Base-by-base conservation (phyloP, 2,113 vertebrate genomes). In the Sterna hirundo region DNA sequence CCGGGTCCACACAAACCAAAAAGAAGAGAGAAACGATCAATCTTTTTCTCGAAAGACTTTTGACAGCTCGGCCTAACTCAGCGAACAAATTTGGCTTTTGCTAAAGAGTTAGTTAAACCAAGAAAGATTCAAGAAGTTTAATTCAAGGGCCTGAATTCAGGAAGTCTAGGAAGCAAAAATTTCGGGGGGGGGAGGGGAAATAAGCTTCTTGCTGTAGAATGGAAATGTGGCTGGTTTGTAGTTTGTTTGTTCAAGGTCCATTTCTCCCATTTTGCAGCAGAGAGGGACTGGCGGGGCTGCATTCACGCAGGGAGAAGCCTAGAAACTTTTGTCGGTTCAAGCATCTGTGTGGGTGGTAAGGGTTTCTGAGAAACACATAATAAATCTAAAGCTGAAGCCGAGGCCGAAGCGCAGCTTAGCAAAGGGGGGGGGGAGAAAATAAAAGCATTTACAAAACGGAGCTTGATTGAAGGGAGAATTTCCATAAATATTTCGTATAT, bases 1-100 rank as follows among this genome's bases (percentile, higher is more conserved):
- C 42, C 20, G 12, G 42, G 25, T 94, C 64, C 74, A 20, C 88
- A 74, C 49, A 93, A 38, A 49, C 47, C 15, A 2, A 57, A 57
- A 49, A 79, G 62, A 77, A 92, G 97, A 90, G 97, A 96, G 96
- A 96, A 97, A 97, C 98, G 93, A 99, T 99, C 99, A 99, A 99
- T 99, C 99, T 99, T 99, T 98, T 87, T 62, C 96, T 97, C 96
- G 96, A 98, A 98, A 98, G 98, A 94, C 97, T 98, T 93, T 96
- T 99, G 99, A 99, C 99, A 99, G 99, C 96, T 97, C 72, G 2
- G 70, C 93, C 98, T 46, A 94, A 40, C 88, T 86, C 97, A 96
- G 98, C 97, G 80, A 98, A 98, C 98, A 99, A 98, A 98, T 98
- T 74, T 68, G 68, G 66, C 93, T 98, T 97, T 98, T 97, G 77